These are phyloP conservation scores for Holothuria glaberrima DNA, from an alignment of 35 echinoderm and acorn worm species.

Conservation along the genomic window DNA sequence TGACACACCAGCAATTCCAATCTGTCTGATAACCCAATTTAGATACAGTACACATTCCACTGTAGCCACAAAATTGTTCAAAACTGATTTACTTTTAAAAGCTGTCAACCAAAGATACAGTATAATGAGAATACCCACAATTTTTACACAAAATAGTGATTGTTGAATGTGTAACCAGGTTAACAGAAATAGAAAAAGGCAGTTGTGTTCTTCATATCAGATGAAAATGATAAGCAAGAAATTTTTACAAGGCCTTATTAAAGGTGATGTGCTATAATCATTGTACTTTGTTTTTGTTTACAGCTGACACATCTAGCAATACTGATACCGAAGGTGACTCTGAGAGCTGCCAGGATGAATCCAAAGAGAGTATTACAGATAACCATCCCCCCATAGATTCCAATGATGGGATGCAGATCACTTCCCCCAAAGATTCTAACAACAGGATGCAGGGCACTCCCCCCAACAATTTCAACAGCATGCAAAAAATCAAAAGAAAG, in stretches of 20 bases:
- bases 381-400: background rate
- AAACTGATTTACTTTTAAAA: too few species aligned
- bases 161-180: background rate
- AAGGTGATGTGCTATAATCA: background rate
- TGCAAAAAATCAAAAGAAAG: background rate
- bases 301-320: constrained; percentile 6
- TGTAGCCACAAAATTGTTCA: too few species aligned
- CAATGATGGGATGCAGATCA: background rate
- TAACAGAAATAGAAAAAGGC: background rate
- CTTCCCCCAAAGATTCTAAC: background rate
- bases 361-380: background rate
- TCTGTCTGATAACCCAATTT: background rate
- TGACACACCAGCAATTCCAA: background rate
- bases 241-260: background rate
- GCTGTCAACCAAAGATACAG: too few species aligned
- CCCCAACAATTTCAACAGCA: background rate
- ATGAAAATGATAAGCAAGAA: background rate
- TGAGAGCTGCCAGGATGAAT: background rate
- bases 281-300: background rate
- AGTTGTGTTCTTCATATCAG: too few species aligned
- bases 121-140: too few species aligned
- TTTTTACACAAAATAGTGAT: constrained; percentile 14
- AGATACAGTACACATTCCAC: too few species aligned
- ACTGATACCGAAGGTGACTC: background rate
- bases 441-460: background rate